Evolutionary conservation across 2,888 invertebrate genomes (phyloP), one percentile per base, ranked within the genome.

Genomic region (Lottia gigantea): DNA sequence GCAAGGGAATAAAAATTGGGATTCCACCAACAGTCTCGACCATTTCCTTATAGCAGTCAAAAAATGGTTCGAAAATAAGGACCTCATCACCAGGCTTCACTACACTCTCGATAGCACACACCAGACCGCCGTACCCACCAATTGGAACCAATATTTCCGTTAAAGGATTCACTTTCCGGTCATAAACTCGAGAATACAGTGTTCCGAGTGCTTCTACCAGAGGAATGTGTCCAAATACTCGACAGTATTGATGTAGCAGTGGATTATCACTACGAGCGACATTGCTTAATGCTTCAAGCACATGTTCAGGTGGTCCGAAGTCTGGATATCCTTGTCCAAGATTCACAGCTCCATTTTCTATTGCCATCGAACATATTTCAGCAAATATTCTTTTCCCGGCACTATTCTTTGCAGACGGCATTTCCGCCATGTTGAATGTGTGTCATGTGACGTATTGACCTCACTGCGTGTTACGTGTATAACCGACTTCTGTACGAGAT

Each of bases 191-290:
- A 26, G 64, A 63, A 19, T 26, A 45, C 4, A 63, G 64, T n/a
- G n/a, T 11, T n/a, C 31, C 23, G 12, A 63, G 26, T 40, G 64
- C 64, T 15, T 40, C 11, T 16, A 63, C 64, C 14, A 63, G 31
- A 3, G 23, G 64, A 45, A 45, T n/a, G n/a, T 63, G 64, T 14
- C 64, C 64, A n/a, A 40, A 63, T 8, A 19, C 25, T 16, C 64
- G 23, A 12, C 23, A 25, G 31, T 63, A 63, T 26, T 63, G 64
- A 19, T 63, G 64, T 11, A 63, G 31, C n/a, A 63, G 31, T n/a
- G 64, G 64, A 6, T 63, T 63, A 63, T n/a, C n/a, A 15, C 64
- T 63, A n/a, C 26, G 26, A 26, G 64, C 25, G 31, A 63, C 64
- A 2, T 63, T n/a, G n/a, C 23, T n/a, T n/a, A 63, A 45, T 11